Evolutionary conservation across 2,888 invertebrate genomes (phyloP).

Genomic region (Incurvaria masculella): DNA sequence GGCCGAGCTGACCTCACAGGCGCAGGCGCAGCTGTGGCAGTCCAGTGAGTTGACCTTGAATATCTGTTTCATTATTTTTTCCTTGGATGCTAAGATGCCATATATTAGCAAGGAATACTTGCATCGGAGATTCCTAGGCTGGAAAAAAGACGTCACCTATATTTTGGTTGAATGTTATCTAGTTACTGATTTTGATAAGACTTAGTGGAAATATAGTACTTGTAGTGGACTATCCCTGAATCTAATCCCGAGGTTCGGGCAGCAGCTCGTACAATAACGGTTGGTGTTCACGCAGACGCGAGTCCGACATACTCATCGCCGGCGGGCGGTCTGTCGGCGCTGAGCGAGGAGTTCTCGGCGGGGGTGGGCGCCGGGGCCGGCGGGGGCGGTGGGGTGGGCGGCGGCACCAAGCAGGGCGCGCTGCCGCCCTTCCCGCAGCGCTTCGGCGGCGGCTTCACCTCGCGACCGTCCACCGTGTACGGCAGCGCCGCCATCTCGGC

Average conservation of each 20-base stretch:
- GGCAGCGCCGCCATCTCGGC: constrained; percentile 25
- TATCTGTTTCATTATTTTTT: neutral
- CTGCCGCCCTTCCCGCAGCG: constrained; percentile 57
- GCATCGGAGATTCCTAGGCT: too few relatives aligned
- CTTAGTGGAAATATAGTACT: too few relatives aligned
- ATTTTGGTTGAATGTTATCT: too few relatives aligned
- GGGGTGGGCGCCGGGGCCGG: constrained; percentile 18
- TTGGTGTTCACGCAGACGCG: neutral
- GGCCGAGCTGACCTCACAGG: neutral
- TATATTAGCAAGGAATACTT: too few relatives aligned
- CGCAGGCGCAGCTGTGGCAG: neutral
- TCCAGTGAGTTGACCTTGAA: neutral
- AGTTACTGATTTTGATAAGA: too few relatives aligned
- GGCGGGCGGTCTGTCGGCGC: neutral
- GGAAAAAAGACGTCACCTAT: too few relatives aligned
- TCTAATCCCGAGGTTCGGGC: too few relatives aligned
- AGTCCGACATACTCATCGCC: neutral
- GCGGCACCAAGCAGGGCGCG: constrained; percentile 33
- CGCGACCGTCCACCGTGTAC: constrained; percentile 33
- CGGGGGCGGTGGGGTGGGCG: constrained; percentile 27
- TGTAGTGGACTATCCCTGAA: too few relatives aligned
- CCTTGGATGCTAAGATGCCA: too few relatives aligned
- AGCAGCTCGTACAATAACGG: too few relatives aligned
- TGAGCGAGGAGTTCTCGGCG: neutral
- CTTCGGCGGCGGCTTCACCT: constrained; percentile 43